phyloP scores from a whole-genome alignment of 92 coral and sea anemone genomes.

The Porites lobata region DNA sequence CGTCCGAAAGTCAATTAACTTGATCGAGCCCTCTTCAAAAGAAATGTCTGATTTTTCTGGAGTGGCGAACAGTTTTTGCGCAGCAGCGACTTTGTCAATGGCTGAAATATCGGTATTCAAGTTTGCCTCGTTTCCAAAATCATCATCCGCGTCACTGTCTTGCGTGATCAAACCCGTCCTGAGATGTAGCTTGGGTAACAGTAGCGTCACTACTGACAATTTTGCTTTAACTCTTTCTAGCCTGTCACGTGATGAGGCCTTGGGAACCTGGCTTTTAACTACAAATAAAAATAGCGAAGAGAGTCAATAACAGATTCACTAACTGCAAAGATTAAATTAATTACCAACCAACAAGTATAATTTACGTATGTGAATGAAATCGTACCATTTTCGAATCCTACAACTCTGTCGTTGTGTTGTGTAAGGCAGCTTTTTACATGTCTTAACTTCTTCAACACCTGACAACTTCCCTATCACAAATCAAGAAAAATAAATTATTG shows the following conservation, averaged over 20 bases:
- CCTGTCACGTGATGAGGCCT: conserved; percentile 73
- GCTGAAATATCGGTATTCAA: conserved; percentile 50
- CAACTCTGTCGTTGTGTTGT: conserved; percentile 94
- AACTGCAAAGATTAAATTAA: not conserved
- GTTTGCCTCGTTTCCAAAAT: conserved; percentile 38
- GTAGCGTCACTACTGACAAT: conserved; percentile 73
- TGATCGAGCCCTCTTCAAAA: conserved; percentile 26
- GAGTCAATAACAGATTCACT: not conserved
- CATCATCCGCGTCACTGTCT: conserved; percentile 42
- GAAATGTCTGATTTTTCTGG: conserved; percentile 4
- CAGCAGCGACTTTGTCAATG: conserved; percentile 78
- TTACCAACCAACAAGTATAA: not conserved
- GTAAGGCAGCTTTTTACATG: conserved; percentile 86
- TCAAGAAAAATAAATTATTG: not conserved
- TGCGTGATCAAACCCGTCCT: conserved; percentile 38
- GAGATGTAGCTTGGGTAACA: conserved; percentile 78
- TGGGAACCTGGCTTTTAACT: conserved; percentile 88
- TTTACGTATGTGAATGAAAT: not conserved
- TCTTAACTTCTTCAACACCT: conserved; percentile 88
- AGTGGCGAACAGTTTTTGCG: conserved; percentile 50
- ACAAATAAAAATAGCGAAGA: not conserved
- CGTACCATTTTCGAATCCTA: conserved; percentile 94
- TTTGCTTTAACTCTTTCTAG: conserved; percentile 84
- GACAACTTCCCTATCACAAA: conserved; percentile 88
- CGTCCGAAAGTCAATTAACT: conserved; percentile 5